phyloP scores from a whole-genome alignment of 23 tunicate genomes.

The Trididemnum clinides region DNA sequence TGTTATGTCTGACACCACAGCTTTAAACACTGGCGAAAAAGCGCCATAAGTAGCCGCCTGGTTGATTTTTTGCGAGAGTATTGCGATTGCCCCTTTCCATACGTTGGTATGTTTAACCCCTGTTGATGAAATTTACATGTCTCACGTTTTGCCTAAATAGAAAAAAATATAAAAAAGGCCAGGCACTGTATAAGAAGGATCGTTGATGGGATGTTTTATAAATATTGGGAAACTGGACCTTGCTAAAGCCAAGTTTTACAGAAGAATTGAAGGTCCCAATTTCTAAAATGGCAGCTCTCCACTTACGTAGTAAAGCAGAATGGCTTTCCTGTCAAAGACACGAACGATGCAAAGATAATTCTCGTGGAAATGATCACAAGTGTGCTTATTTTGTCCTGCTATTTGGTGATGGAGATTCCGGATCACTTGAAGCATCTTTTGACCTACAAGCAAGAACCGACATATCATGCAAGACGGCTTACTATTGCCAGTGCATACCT shows the following conservation, averaged over 20 bases:
- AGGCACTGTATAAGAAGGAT: no score
- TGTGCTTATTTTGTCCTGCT: not conserved
- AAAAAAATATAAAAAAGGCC: no score
- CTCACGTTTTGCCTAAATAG: no score
- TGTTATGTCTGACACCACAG: not conserved
- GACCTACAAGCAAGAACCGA: constrained; percentile 4
- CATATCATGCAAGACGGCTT: not conserved
- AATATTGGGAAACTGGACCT: no score
- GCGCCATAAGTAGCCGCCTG: not conserved
- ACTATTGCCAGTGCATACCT: not conserved
- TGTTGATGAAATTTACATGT: no score
- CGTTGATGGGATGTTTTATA: no score
- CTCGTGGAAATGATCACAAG: no score
- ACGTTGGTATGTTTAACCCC: no score
- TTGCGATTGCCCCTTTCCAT: not conserved
- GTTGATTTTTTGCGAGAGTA: not conserved
- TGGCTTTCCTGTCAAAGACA: not conserved
- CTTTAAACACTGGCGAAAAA: no score
- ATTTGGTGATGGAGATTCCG: constrained; percentile 3
- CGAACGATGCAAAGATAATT: not conserved
- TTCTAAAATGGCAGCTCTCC: not conserved
- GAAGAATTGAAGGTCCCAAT: not conserved
- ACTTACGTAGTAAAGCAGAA: not conserved
- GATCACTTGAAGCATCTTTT: not conserved
- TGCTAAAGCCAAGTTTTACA: not conserved